Evolutionary conservation across 2,888 invertebrate genomes (phyloP).

Genomic region (Myopa tessellatipennis): DNA sequence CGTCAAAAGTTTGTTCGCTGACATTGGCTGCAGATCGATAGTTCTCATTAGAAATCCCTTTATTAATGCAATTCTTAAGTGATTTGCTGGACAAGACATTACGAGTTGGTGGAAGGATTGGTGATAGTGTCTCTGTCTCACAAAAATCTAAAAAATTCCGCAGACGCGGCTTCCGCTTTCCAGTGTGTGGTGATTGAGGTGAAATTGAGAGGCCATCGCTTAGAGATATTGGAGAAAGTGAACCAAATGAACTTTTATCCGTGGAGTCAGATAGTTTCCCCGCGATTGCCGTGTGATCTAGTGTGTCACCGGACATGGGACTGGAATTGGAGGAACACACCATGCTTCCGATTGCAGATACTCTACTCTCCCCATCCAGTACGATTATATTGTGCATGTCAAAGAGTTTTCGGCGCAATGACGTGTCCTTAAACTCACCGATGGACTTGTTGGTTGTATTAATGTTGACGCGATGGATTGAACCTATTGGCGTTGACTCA

Average conservation of each 20-base stretch:
- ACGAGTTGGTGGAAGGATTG: slow-evolving; percentile 53
- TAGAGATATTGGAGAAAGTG: slow-evolving; percentile 64
- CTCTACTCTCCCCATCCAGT: slow-evolving; percentile 44
- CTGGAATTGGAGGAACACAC: slow-evolving; percentile 40
- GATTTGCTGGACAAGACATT: slow-evolving; percentile 22
- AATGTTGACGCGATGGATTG: neutral
- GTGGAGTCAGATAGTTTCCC: slow-evolving; percentile 60
- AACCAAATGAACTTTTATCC: slow-evolving; percentile 63
- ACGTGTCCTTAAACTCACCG: slow-evolving; percentile 60
- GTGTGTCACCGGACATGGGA: slow-evolving; percentile 36
- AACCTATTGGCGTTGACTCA: slow-evolving; percentile 53
- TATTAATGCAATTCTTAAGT: slow-evolving; percentile 36
- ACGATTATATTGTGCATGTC: slow-evolving; percentile 59
- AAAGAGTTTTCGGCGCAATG: slow-evolving; percentile 66
- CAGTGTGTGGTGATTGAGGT: slow-evolving; percentile 51
- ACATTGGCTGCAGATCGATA: slow-evolving; percentile 42
- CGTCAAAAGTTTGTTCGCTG: slow-evolving; percentile 43
- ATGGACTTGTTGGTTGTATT: slow-evolving; percentile 17
- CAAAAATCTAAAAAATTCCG: slow-evolving; percentile 48
- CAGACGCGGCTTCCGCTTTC: slow-evolving; percentile 52
- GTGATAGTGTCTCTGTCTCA: slow-evolving; percentile 56
- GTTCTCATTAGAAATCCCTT: slow-evolving; percentile 32
- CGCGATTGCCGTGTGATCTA: slow-evolving; percentile 54
- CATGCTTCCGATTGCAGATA: neutral
- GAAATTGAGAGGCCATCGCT: slow-evolving; percentile 52